Percentiles rank a stretch among this genome's conserved stretches.
These are phyloP conservation scores for Malaclemys terrapin DNA, from an alignment of 2,113 vertebrate species.

Conservation along the genomic window DNA sequence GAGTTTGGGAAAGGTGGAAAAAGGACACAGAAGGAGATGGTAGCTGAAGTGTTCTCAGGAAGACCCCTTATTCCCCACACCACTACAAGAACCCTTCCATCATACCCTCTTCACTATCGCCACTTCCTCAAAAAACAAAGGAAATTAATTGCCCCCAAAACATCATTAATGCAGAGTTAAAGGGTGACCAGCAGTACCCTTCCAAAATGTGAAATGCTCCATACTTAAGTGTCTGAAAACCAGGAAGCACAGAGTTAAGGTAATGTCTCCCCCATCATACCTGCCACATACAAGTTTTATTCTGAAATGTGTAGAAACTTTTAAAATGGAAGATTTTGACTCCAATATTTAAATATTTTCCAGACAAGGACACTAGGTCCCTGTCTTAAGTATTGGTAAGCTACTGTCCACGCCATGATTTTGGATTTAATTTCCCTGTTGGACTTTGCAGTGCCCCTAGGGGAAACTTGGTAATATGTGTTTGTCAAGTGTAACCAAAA, in stretches of 20 bases:
- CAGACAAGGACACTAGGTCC: background rate
- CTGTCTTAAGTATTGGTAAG: background rate
- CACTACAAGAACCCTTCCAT: background rate
- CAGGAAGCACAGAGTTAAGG: background rate
- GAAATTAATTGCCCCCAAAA: background rate
- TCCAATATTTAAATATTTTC: background rate
- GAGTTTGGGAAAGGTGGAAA: background rate
- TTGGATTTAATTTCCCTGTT: background rate
- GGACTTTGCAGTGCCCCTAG: background rate
- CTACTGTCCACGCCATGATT: background rate
- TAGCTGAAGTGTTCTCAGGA: no score
- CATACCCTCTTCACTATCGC: background rate
- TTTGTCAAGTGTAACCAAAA: background rate
- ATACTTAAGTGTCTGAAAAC: background rate
- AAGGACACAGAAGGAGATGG: background rate
- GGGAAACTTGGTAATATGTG: background rate
- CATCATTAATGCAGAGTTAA: no score
- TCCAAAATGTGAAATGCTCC: no score
- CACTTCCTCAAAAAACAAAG: background rate
- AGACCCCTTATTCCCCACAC: background rate
- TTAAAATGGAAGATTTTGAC: background rate
- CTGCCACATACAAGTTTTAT: background rate
- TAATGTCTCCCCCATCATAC: background rate
- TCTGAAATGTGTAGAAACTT: background rate
- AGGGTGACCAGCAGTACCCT: no score